Evolutionary conservation across 2,888 invertebrate genomes (phyloP).

Genomic region (Lasiommata megera): DNA sequence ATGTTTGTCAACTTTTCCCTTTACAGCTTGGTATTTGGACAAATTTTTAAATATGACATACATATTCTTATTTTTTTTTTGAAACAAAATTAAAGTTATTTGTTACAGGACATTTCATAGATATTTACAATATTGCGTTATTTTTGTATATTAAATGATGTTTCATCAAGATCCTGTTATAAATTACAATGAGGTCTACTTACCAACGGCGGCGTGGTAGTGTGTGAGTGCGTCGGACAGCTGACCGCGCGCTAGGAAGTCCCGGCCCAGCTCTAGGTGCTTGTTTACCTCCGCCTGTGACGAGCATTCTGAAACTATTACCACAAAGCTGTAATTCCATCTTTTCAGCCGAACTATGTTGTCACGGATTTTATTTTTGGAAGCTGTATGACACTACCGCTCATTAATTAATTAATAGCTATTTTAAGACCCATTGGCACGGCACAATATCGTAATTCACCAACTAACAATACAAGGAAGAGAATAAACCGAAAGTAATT

Average conservation of each 20-base stretch:
- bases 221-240: slow-evolving; percentile 97
- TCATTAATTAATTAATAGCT: neutral
- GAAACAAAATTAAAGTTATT: too few relatives aligned
- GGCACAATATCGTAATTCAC: neutral
- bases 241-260: slow-evolving; percentile 95
- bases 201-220: slow-evolving; percentile 98
- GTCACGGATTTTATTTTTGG: neutral
- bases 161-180: neutral
- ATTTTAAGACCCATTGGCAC: neutral
- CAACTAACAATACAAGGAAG: slow-evolving; percentile 6
- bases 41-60: too few relatives aligned
- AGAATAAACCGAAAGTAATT: slow-evolving; percentile 21
- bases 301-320: slow-evolving; percentile 84
- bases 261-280: slow-evolving; percentile 96
- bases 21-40: too few relatives aligned
- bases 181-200: slow-evolving; percentile 48
- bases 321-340: slow-evolving; percentile 22
- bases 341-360: neutral
- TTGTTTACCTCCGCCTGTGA: slow-evolving; percentile 91
- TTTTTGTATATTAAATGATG: neutral
- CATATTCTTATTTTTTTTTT: too few relatives aligned
- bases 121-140: too few relatives aligned
- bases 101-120: too few relatives aligned
- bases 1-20: too few relatives aligned
- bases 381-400: neutral